These are phyloP conservation scores for Danio kyathit DNA, from an alignment of 2,797 vertebrate genomes.

Conservation along the genomic window DNA sequence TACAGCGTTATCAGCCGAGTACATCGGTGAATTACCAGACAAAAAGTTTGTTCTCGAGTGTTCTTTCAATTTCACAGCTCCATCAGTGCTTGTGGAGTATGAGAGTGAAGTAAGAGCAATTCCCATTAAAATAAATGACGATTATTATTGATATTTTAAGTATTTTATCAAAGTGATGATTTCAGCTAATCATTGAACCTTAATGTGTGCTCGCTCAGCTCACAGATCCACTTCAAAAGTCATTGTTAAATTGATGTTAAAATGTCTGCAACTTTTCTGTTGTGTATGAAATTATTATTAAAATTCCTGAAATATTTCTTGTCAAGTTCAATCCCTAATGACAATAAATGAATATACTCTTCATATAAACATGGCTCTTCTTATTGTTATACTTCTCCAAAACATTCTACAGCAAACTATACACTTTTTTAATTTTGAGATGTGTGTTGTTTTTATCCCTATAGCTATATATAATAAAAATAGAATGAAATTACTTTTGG, in stretches of 20 bases:
- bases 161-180: neutral
- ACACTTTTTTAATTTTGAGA: neutral
- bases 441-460: neutral
- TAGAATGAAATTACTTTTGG: neutral
- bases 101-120: constrained; percentile 72
- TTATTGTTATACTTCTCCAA: neutral
- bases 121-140: fast-evolving
- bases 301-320: neutral
- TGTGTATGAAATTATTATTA: neutral
- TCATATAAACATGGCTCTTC: neutral
- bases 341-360: neutral
- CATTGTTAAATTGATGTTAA: neutral
- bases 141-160: neutral
- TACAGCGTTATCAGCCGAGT: constrained; percentile 72
- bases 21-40: constrained; percentile 65
- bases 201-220: neutral
- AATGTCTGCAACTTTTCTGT: neutral
- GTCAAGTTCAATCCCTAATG: neutral
- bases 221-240: neutral
- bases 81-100: constrained; percentile 84
- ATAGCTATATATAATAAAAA: neutral
- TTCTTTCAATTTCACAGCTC: constrained; percentile 78
- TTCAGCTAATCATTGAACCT: neutral
- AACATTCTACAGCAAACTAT: neutral
- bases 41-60: constrained; percentile 79